A percentile compares a stretch with the other conserved stretches of the same genome.
phyloP scores from a whole-genome alignment of 2,888 invertebrate genomes.

The Mellilla xanthometata region DNA sequence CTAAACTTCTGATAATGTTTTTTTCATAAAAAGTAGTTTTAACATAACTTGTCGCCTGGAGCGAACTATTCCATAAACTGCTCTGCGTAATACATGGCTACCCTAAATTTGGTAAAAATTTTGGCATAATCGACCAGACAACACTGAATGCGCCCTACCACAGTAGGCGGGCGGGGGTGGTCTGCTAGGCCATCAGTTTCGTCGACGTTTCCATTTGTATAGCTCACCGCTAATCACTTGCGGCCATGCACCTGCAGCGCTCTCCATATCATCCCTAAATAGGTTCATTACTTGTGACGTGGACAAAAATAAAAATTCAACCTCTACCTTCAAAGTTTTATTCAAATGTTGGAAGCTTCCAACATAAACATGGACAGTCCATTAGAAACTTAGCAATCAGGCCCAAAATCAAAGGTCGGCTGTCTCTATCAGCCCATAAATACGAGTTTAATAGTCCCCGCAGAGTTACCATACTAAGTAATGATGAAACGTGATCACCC shows the following conservation, averaged over 20 bases:
- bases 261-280: conserved; percentile 15
- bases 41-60: no score
- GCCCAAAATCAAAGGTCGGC: conserved; percentile 33
- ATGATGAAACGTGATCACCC: conserved; percentile 73
- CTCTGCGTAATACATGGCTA: no score
- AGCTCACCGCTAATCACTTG: conserved; percentile 66
- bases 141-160: conserved; percentile 45
- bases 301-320: neutral
- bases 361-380: no score
- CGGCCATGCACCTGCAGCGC: conserved; percentile 58
- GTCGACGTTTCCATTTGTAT: conserved; percentile 68
- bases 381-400: conserved; percentile 10
- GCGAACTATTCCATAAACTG: no score
- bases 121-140: no score
- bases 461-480: conserved; percentile 61
- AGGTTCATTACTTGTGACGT: conserved; percentile 23
- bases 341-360: neutral
- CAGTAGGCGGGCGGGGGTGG: conserved; percentile 25
- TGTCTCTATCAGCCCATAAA: conserved; percentile 52
- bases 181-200: conserved; percentile 61
- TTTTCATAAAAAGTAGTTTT: no score
- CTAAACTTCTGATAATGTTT: no score
- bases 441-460: conserved; percentile 59
- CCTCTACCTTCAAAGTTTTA: neutral
- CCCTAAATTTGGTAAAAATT: no score